Base-by-base conservation (phyloP, 2,797 vertebrate genomes). In the Protonibea diacanthus region DNA sequence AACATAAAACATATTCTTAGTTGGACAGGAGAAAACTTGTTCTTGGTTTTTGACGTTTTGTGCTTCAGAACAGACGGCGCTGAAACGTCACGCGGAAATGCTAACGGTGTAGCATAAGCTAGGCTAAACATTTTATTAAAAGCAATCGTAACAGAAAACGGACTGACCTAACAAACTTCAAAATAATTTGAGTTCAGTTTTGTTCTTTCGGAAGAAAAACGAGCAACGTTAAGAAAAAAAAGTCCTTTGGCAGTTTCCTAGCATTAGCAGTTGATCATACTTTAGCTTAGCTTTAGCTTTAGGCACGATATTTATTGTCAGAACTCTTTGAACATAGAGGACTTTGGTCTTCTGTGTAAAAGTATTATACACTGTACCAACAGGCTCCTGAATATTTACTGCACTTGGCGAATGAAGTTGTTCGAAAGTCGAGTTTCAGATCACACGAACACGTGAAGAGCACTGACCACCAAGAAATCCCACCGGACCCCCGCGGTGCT, bases 391-490 rank as follows among this genome's bases (percentile, higher is more conserved):
- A 78, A 67, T n/a, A 42, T 70, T 66, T 63, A 15, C 40, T 64
- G 55, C 56, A 76, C 56, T 27, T 52, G 29, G 57, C 12, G 2
- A 66, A 55, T 58, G 0, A 20, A 2, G 38, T 52, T 71, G 3
- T 69, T 78, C 20, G 5, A 25, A 59, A 33, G n/a, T 18, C 5
- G 68, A 70, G 53, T 40, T 74, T 78, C 21, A 25, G 47, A 52
- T 76, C 59, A 72, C 69, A 76, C 55, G 59, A 25, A 86, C 9
- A 70, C 29, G 0, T 2, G 4, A 68, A 72, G 10, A 71, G 27
- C 68, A 58, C 6, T 27, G 27, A 27, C 27, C 27, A 5, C 27
- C 27, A 27, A 5, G 5, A 1, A 29, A 4, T 29, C 8, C 33
- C 33, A 33, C 33, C 33, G 33, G 33, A 9, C 33, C 7, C 33